phyloP scores from a whole-genome alignment of 2,113 vertebrate genomes.

The Anthoscopus minutus region DNA sequence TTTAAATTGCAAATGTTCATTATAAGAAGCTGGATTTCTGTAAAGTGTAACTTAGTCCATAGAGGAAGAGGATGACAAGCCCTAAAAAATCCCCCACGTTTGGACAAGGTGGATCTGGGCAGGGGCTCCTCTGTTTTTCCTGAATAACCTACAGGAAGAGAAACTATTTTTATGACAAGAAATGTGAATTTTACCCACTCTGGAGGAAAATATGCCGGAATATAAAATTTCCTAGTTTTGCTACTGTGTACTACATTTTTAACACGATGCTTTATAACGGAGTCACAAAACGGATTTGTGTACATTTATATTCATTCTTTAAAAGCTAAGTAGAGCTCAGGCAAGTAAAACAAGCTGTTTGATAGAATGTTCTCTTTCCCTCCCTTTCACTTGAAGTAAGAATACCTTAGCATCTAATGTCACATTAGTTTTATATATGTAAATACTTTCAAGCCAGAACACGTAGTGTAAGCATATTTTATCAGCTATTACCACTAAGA shows the following conservation, averaged over 20 bases:
- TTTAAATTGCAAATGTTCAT: conserved; percentile 26
- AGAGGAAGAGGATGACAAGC: not conserved
- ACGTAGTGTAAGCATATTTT: not conserved
- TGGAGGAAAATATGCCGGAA: not conserved
- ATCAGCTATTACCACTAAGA: conserved; percentile 11
- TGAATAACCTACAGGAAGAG: not conserved
- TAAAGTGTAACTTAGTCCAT: not conserved
- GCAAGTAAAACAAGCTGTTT: conserved; percentile 33
- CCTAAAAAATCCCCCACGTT: not conserved
- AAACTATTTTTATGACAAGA: not conserved
- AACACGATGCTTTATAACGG: not conserved
- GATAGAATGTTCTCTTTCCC: not conserved
- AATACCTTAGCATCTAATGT: conserved; percentile 12
- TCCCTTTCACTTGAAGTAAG: not conserved
- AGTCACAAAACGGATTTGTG: not conserved
- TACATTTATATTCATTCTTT: conserved; percentile 7
- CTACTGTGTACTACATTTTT: conserved; percentile 8
- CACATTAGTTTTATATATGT: conserved; percentile 13
- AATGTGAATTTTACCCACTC: not conserved
- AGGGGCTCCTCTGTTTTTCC: not conserved
- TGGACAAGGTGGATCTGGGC: not conserved
- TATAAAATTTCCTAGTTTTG: not conserved
- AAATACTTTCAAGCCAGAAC: conserved; percentile 41
- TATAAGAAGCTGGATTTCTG: not conserved
- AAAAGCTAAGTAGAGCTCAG: conserved; percentile 5